These are phyloP conservation scores for Ophion ellenae DNA, from an alignment of 2,888 invertebrate species.

Conservation along the genomic window DNA sequence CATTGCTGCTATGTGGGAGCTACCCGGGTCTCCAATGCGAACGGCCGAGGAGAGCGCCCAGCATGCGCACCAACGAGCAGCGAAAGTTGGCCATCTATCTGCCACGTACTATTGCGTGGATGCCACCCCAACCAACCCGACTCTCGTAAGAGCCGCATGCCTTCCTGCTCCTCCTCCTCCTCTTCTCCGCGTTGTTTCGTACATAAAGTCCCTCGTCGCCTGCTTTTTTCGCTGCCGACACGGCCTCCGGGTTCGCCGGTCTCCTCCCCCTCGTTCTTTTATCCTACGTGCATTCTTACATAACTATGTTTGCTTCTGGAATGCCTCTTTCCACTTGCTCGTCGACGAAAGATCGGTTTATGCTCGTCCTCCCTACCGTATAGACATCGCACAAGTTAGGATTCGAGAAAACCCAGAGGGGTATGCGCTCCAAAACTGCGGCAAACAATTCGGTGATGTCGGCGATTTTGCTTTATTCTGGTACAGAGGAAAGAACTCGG, in stretches of 20 bases:
- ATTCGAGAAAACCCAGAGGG: background rate
- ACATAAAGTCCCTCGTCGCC: slow-evolving; percentile 62
- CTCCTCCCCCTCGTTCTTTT: slow-evolving; percentile 57
- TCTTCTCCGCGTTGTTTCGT: slow-evolving; percentile 57
- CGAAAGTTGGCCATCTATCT: slow-evolving; percentile 80
- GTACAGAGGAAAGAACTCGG: background rate
- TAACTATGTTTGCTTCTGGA: slow-evolving; percentile 70
- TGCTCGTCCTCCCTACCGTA: slow-evolving; percentile 54
- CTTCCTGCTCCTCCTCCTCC: slow-evolving; percentile 58
- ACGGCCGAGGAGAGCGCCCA: slow-evolving; percentile 40
- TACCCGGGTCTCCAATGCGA: slow-evolving; percentile 60
- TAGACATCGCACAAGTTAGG: slow-evolving; percentile 19
- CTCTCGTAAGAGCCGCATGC: slow-evolving; percentile 61
- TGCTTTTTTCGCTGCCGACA: slow-evolving; percentile 63
- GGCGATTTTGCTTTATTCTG: background rate
- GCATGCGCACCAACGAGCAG: slow-evolving; percentile 56
- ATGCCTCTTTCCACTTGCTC: slow-evolving; percentile 68
- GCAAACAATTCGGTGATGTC: slow-evolving; percentile 6
- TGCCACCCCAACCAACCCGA: slow-evolving; percentile 51
- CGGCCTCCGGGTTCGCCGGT: slow-evolving; percentile 55
- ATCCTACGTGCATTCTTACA: slow-evolving; percentile 62
- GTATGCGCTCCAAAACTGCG: slow-evolving; percentile 37
- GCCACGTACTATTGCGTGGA: slow-evolving; percentile 49
- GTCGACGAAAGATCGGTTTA: slow-evolving; percentile 72
- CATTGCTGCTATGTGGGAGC: slow-evolving; percentile 80